A percentile compares a stretch with the other conserved stretches of the same genome.
phyloP scores from a whole-genome alignment of 2,113 vertebrate species.

The Spheniscus mendiculus region DNA sequence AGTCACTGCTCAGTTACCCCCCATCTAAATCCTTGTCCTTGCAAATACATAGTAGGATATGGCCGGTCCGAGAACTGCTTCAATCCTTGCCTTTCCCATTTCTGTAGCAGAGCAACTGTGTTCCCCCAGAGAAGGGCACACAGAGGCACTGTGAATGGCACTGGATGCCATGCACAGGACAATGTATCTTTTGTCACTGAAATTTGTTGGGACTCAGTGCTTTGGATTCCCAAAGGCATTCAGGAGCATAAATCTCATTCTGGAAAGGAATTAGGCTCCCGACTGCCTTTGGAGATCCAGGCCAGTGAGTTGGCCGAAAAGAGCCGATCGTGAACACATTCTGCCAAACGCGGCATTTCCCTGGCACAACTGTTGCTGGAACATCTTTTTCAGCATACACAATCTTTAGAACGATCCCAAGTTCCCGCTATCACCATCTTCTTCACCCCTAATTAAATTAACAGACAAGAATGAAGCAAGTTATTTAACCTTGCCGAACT shows the following conservation, averaged over 20 bases:
- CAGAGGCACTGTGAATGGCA: not conserved
- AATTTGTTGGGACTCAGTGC: not conserved
- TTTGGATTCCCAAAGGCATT: conserved; percentile 12
- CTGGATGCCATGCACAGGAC: not conserved
- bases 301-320: not conserved
- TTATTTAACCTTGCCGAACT: not conserved
- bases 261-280: not conserved
- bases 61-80: not conserved
- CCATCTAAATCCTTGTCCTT: not conserved
- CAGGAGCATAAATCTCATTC: conserved; percentile 16
- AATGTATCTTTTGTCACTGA: not conserved
- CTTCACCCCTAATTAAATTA: not conserved
- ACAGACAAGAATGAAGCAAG: not conserved
- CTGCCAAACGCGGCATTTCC: not conserved
- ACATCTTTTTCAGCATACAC: not conserved
- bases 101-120: not conserved
- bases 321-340: not conserved
- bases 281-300: conserved; percentile 13
- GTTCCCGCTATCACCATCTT: rapidly evolving
- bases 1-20: not conserved
- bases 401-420: not conserved
- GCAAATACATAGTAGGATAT: not conserved
- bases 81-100: not conserved
- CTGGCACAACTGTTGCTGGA: not conserved
- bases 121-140: not conserved